Conservation (phyloP, 2,797 vertebrate genomes). For the Anableps anableps region DNA sequence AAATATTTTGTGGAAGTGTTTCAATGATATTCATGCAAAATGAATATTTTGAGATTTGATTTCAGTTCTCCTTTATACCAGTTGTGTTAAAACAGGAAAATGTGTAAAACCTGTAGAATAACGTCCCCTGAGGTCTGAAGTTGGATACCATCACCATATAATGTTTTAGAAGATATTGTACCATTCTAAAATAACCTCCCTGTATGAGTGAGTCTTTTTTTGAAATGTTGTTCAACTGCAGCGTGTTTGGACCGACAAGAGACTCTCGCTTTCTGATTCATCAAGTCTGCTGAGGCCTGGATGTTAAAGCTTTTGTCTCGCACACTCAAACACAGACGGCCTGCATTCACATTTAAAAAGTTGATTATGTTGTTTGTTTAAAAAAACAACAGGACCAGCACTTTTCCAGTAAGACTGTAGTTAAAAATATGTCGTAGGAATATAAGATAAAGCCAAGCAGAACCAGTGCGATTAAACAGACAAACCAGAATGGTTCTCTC, state of each 20-base stretch:
- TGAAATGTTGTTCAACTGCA: neutral
- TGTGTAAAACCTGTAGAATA: neutral
- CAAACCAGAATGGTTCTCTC: neutral
- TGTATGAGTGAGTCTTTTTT: neutral
- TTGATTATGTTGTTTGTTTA: conserved; percentile 6
- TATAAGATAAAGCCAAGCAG: neutral
- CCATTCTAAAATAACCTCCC: too few relatives aligned
- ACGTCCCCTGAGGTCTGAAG: neutral
- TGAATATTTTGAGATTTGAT: neutral
- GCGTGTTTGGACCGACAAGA: neutral
- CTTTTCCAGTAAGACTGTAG: neutral
- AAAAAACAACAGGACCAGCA: neutral
- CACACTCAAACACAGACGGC: neutral
- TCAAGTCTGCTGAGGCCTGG: neutral
- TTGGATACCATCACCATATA: neutral
- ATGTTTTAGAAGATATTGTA: neutral
- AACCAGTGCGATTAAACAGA: neutral
- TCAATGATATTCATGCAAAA: neutral
- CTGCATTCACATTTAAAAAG: neutral
- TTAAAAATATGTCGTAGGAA: neutral
- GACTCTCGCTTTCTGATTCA: conserved; percentile 2
- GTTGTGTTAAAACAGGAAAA: neutral
- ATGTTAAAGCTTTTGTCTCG: conserved; percentile 1
- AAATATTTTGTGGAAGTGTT: neutral
- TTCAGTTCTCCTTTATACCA: too few relatives aligned